Conservation (phyloP, 1,140 invertebrate species). For the Onthophagus taurus region DNA sequence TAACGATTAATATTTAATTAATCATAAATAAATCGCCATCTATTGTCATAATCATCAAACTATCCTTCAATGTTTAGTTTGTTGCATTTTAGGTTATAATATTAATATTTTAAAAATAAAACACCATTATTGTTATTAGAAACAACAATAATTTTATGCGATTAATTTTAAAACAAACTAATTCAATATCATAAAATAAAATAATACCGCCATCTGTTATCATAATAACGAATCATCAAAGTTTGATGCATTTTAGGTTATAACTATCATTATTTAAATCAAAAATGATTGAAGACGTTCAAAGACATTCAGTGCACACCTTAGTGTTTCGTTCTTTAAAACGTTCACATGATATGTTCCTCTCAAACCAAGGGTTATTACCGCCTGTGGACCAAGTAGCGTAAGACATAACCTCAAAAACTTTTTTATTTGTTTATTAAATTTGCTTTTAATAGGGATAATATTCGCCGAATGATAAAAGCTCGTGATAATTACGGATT, state of each 20-base stretch:
- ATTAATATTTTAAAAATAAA: too few species aligned
- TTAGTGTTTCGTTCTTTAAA: slow-evolving; percentile 95
- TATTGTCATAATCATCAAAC: too few species aligned
- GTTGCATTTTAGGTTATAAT: too few species aligned
- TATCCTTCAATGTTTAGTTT: too few species aligned
- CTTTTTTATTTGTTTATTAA: neutral
- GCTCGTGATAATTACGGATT: slow-evolving; percentile 78
- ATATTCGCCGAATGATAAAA: slow-evolving; percentile 66
- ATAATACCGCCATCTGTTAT: neutral
- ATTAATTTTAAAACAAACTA: too few species aligned
- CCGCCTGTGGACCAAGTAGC: slow-evolving; percentile 74
- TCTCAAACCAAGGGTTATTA: slow-evolving; percentile 78
- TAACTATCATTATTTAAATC: too few species aligned
- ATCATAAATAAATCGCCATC: too few species aligned
- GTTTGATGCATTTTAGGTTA: too few species aligned
- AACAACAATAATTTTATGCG: too few species aligned
- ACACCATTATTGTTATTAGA: too few species aligned
- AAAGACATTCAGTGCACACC: slow-evolving; percentile 93
- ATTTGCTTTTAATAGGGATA: slow-evolving; percentile 53
- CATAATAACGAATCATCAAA: neutral
- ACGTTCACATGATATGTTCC: slow-evolving; percentile 95
- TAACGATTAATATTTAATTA: too few species aligned
- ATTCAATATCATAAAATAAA: neutral
- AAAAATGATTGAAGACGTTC: slow-evolving; percentile 59
- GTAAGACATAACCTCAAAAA: slow-evolving; percentile 47